Percentiles rank a stretch among this genome's conserved stretches.
Conservation (phyloP, 2,113 vertebrate genomes). For the cattle (Bos taurus) region ARS-UCD2.0 NC_037333.1:29760001-29760500, state of each 20-base stretch:
- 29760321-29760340: background rate
- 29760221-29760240: background rate
- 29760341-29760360: background rate
- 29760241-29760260: background rate
- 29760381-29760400: background rate
- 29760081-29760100: background rate
- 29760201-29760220: background rate
- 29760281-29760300: background rate
- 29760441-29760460: background rate
- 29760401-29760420: background rate
- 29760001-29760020: background rate
- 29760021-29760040: background rate
- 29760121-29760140: background rate
- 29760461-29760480: background rate
- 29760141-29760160: background rate
- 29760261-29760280: background rate
- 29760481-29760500: background rate
- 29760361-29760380: background rate
- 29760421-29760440: background rate
- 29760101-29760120: background rate
- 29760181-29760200: background rate
- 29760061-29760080: background rate
- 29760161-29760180: background rate
- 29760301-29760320: background rate
- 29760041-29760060: background rate